Conservation (phyloP, 2,797 vertebrate genomes). For the Hylomyscus alleni region DNA sequence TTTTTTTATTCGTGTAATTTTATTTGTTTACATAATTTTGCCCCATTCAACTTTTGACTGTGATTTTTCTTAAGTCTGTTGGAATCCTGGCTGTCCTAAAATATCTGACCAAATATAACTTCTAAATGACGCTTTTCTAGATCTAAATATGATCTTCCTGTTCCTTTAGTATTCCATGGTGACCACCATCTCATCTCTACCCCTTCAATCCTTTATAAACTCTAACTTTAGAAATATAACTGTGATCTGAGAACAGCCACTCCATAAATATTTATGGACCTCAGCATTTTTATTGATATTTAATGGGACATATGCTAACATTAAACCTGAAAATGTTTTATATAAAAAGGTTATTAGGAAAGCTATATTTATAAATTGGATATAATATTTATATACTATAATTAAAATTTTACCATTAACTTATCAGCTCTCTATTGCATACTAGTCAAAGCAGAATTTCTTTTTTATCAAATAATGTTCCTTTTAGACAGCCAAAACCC, state of each 20-base stretch:
- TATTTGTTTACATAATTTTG: no score
- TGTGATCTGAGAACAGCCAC: not conserved
- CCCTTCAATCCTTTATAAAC: not conserved
- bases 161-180: not conserved
- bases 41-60: no score
- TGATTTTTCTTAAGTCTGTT: not conserved
- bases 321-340: not conserved
- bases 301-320: not conserved
- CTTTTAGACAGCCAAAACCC: slow-evolving; percentile 23
- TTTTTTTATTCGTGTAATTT: no score
- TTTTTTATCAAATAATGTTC: not conserved
- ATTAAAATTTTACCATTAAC: not conserved
- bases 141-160: not conserved
- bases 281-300: slow-evolving; percentile 20
- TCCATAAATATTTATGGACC: slow-evolving; percentile 1
- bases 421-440: not conserved
- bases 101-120: not conserved
- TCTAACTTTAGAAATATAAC: slow-evolving; percentile 5
- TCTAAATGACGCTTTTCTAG: not conserved
- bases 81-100: not conserved
- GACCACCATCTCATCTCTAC: not conserved
- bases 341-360: slow-evolving; percentile 1
- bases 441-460: not conserved
- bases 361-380: not conserved
- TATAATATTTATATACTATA: not conserved